Percentiles rank a stretch among this genome's conserved stretches.
phyloP scores from a whole-genome alignment of 2,113 vertebrate species.

The Spheniscus mendiculus region DNA sequence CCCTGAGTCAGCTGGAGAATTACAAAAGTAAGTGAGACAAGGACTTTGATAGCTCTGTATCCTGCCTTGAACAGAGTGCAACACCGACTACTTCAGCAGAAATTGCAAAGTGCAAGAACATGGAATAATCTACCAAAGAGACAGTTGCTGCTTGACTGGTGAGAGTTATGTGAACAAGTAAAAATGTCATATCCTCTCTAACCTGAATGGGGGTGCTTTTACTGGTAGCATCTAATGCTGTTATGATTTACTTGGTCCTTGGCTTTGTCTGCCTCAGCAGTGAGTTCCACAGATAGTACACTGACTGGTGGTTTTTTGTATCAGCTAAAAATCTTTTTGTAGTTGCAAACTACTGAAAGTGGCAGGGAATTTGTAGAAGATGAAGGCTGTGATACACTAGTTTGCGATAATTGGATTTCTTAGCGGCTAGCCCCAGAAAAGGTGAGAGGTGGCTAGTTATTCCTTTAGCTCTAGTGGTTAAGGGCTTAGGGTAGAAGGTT shows the following conservation, averaged over 20 bases:
- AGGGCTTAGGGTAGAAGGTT: background rate
- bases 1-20: slow-evolving; percentile 36
- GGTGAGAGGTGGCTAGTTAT: background rate
- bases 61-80: slow-evolving; percentile 23
- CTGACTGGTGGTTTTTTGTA: background rate
- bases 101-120: slow-evolving; percentile 6
- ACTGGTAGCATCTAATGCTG: background rate
- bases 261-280: background rate
- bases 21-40: slow-evolving; percentile 33
- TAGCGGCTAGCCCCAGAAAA: background rate
- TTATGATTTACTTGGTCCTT: background rate
- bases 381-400: background rate
- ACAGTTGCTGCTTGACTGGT: background rate
- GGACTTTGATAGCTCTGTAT: slow-evolving; percentile 21
- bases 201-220: background rate
- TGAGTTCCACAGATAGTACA: background rate
- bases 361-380: background rate
- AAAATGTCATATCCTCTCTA: background rate
- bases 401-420: background rate
- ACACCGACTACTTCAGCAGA: background rate
- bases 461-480: background rate
- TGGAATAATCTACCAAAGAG: slow-evolving; percentile 7
- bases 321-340: background rate
- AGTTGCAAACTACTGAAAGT: background rate
- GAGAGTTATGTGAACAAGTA: background rate